These are phyloP conservation scores for Oasisia sp. DNA, from an alignment of 2,888 invertebrate species.

Conservation along the genomic window DNA sequence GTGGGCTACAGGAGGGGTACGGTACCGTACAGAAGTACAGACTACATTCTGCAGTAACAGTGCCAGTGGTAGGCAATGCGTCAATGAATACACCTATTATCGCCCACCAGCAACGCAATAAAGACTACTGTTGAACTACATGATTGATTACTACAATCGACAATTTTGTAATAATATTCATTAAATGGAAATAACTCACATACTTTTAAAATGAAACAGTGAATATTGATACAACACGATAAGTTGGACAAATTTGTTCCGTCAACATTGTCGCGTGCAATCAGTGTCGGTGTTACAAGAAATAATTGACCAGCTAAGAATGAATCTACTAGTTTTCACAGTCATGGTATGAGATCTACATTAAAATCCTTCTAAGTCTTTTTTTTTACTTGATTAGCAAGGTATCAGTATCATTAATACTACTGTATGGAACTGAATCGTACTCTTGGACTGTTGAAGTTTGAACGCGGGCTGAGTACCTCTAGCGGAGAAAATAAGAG, in stretches of 20 bases:
- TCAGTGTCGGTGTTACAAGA: neutral
- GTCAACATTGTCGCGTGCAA: neutral
- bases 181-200: neutral
- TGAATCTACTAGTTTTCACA: neutral
- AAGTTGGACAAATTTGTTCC: neutral
- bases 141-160: neutral
- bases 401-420: no score
- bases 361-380: no score
- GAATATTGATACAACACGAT: neutral
- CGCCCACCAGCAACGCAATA: neutral
- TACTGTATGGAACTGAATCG: no score
- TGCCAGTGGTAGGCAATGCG: neutral
- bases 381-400: no score
- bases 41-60: neutral
- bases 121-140: neutral
- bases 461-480: neutral
- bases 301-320: neutral
- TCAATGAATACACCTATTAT: neutral
- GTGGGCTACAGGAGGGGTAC: no score
- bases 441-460: no score
- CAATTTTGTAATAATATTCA: neutral
- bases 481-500: no score
- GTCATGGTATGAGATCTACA: no score
- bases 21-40: no score
- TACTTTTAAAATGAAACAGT: neutral